These are phyloP conservation scores for Imbricaverruca yamaguchii DNA, from an alignment of 2,888 invertebrate genomes.

Conservation along the genomic window DNA sequence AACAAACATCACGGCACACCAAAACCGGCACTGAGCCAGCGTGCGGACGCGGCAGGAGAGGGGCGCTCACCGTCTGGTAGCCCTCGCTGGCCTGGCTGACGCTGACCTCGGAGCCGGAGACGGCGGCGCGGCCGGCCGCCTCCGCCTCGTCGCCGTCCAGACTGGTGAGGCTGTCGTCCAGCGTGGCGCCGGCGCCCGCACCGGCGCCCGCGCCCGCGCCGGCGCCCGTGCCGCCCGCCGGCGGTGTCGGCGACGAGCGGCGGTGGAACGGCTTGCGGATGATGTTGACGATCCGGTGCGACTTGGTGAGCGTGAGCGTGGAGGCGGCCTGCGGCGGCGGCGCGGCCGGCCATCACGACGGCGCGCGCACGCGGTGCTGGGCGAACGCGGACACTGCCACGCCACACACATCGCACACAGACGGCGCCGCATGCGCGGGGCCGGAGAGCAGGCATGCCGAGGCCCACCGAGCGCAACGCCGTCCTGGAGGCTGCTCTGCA, in stretches of 20 bases:
- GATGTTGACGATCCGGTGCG: conserved; percentile 54
- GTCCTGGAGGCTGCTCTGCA: background rate
- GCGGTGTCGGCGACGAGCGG: conserved; percentile 2
- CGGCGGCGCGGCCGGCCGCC: background rate
- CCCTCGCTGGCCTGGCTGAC: conserved; percentile 5
- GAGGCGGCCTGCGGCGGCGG: background rate
- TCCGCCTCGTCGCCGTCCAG: conserved; percentile 27
- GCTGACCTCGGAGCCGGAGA: background rate
- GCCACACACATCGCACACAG: background rate
- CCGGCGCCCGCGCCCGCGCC: conserved; percentile 21
- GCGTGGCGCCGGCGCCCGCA: background rate
- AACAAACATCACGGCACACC: too few species aligned
- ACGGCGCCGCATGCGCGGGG: background rate
- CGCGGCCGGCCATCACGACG: background rate
- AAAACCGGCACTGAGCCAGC: too few species aligned
- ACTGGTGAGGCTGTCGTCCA: conserved; percentile 22
- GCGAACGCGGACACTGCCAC: too few species aligned
- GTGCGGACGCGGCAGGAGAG: background rate
- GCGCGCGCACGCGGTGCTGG: background rate
- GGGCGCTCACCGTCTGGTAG: conserved; percentile 20
- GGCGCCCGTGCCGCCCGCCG: conserved; percentile 1
- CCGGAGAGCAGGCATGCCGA: background rate
- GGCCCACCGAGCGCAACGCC: background rate
- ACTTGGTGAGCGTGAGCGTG: conserved; percentile 33
- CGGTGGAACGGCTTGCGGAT: conserved; percentile 60